Percentiles rank a stretch among this genome's conserved stretches.
phyloP scores from a whole-genome alignment of 2,113 vertebrate genomes.

The Aspiorhynchus laticeps region DNA sequence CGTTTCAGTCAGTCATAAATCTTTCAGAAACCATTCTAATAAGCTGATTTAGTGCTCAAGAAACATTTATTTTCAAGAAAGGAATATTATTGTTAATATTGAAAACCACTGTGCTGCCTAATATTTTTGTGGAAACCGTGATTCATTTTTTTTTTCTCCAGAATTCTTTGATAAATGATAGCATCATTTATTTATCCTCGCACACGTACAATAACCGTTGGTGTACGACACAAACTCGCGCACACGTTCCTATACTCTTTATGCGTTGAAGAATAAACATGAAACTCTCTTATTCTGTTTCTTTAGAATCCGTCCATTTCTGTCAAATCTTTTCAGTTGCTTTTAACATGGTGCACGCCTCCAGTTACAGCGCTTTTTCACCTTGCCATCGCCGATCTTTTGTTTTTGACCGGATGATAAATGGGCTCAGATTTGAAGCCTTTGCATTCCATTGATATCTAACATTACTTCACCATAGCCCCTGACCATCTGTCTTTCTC shows the following conservation, averaged over 20 bases:
- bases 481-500: slow-evolving; percentile 5
- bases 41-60: neutral
- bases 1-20: neutral
- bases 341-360: neutral
- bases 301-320: slow-evolving; percentile 6
- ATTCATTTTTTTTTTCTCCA: neutral
- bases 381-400: neutral
- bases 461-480: slow-evolving; percentile 24
- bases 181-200: neutral
- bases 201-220: neutral
- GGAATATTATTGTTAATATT: neutral
- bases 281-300: slow-evolving; percentile 11
- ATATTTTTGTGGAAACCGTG: neutral
- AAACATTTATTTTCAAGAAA: neutral
- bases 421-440: slow-evolving; percentile 18
- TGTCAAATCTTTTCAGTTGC: slow-evolving; percentile 15
- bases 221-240: neutral
- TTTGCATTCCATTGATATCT: slow-evolving; percentile 40
- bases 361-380: neutral
- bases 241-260: neutral
- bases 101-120: neutral
- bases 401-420: slow-evolving; percentile 28
- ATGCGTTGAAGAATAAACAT: slow-evolving; percentile 33
- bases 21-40: neutral
- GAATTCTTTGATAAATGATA: too few relatives aligned